These are phyloP conservation scores for Aphis craccivora DNA, from an alignment of 1,140 invertebrate genomes.

Conservation along the genomic window DNA sequence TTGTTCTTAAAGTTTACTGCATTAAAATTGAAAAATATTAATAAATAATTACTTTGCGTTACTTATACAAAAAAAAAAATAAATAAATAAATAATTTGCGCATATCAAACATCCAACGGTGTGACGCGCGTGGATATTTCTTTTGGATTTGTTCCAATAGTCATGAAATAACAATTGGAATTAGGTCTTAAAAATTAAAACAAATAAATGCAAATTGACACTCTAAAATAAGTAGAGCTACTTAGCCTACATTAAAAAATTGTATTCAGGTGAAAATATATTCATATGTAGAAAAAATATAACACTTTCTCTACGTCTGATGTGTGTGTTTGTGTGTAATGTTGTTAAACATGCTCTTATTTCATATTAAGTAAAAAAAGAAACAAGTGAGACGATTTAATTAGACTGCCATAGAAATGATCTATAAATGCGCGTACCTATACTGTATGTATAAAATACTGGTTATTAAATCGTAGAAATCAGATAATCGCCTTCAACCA, in stretches of 20 bases:
- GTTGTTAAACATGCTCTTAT: not conserved
- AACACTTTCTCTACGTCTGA: slow-evolving; percentile 16
- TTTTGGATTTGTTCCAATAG: not conserved
- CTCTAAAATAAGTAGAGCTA: not conserved
- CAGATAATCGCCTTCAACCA: not conserved
- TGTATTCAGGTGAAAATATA: not conserved
- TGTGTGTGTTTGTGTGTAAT: not conserved
- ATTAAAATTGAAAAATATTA: not conserved
- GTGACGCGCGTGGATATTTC: not conserved
- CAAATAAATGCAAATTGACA: not conserved
- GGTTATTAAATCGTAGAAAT: slow-evolving; percentile 43
- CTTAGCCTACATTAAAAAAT: not conserved
- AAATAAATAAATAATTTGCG: no score
- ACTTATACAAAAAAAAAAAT: not conserved
- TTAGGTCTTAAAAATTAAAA: not conserved
- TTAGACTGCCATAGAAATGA: not conserved
- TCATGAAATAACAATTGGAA: not conserved
- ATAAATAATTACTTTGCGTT: no score
- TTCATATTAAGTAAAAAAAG: not conserved
- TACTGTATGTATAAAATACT: not conserved
- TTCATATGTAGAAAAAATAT: not conserved
- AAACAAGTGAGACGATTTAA: not conserved
- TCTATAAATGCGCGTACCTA: not conserved
- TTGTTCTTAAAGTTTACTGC: not conserved
- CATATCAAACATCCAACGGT: not conserved